A percentile compares a stretch with the other conserved stretches of the same genome.
These are phyloP conservation scores for Stenodema calcarata DNA, from an alignment of 2,888 invertebrate species.

Conservation along the genomic window DNA sequence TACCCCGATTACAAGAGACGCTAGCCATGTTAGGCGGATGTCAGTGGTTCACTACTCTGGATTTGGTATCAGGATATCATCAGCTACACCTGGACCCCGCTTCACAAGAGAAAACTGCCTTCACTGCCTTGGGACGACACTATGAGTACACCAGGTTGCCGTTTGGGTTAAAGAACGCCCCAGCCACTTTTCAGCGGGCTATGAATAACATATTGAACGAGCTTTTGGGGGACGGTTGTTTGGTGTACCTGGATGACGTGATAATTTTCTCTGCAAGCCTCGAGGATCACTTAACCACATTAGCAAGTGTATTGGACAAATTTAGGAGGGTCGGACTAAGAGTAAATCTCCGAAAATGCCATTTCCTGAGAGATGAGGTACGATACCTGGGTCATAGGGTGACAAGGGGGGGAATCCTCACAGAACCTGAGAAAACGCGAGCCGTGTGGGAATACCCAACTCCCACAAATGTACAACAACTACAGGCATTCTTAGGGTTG, in stretches of 20 bases:
- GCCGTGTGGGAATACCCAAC: too few relatives aligned
- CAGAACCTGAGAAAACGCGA: conserved; percentile 45
- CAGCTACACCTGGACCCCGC: conserved; percentile 49
- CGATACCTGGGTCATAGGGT: conserved; percentile 53
- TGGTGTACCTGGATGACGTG: conserved; percentile 54
- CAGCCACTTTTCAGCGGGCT: conserved; percentile 57
- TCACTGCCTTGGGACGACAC: conserved; percentile 58
- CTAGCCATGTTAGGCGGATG: neutral
- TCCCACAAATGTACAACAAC: conserved; percentile 27
- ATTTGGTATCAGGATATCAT: conserved; percentile 47
- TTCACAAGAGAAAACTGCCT: conserved; percentile 59
- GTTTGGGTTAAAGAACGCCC: conserved; percentile 57
- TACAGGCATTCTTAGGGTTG: conserved; percentile 60
- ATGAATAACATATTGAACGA: conserved; percentile 59
- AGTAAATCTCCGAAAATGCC: too few relatives aligned
- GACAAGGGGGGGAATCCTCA: conserved; percentile 48
- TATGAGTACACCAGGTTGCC: conserved; percentile 59
- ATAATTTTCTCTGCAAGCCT: conserved; percentile 52
- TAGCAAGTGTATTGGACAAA: too few relatives aligned
- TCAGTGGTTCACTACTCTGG: neutral
- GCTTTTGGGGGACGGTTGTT: conserved; percentile 51
- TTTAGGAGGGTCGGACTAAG: too few relatives aligned
- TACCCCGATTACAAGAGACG: neutral
- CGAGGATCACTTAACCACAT: too few relatives aligned
- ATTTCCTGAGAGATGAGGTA: conserved; percentile 41